These are phyloP conservation scores for Actinia equina DNA, from an alignment of 64 coral and sea anemone species.

Conservation along the genomic window DNA sequence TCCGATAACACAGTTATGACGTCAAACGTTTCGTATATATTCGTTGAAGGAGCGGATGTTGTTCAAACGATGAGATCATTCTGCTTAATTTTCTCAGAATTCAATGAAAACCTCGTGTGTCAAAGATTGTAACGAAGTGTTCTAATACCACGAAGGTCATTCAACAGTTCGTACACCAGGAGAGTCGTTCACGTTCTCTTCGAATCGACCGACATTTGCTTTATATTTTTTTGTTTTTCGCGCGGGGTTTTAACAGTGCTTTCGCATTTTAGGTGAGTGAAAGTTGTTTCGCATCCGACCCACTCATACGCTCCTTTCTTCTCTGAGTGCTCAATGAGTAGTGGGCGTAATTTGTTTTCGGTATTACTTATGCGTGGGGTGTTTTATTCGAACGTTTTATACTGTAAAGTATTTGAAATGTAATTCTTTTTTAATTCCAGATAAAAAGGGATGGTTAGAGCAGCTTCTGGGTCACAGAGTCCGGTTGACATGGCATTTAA, in stretches of 20 bases:
- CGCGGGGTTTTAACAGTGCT: neutral
- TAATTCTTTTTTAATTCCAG: neutral
- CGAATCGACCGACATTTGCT: neutral
- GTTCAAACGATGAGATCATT: neutral
- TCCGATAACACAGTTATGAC: neutral
- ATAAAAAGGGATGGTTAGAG: slow-evolving; percentile 18
- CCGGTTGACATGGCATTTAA: slow-evolving; percentile 63
- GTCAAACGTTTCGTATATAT: slow-evolving; percentile 6
- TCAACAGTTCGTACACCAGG: neutral
- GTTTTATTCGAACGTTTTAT: no score
- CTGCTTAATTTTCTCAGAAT: neutral
- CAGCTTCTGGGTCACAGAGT: slow-evolving; percentile 12
- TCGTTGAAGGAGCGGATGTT: neutral
- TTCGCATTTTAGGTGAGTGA: neutral
- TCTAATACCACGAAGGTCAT: neutral
- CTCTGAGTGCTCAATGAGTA: neutral
- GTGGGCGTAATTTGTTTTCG: neutral
- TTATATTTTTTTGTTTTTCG: neutral
- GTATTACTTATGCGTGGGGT: no score
- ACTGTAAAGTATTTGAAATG: neutral
- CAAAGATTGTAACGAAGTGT: neutral
- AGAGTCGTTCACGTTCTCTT: neutral
- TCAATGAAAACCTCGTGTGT: neutral
- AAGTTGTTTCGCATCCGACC: neutral
- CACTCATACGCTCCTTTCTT: neutral